phyloP scores from a whole-genome alignment of 2,797 vertebrate genomes.

The Acrossocheilus wenchowensis region DNA sequence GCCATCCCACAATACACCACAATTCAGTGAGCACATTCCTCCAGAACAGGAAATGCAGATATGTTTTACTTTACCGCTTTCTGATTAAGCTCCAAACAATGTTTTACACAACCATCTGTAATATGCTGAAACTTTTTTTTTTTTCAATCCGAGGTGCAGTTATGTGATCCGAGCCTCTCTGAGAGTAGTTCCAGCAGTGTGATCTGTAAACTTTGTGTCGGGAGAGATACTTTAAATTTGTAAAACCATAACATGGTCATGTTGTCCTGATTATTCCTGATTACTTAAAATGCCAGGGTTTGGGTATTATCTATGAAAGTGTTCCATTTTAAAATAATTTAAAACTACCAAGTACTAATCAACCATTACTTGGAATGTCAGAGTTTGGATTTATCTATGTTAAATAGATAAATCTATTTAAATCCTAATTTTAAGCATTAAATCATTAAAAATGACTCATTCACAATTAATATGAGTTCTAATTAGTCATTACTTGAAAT shows the following conservation, averaged over 20 bases:
- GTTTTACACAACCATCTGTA: conserved; percentile 15
- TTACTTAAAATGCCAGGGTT: background rate
- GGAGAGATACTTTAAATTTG: background rate
- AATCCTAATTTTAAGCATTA: background rate
- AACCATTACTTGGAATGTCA: background rate
- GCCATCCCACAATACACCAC: conserved; percentile 71
- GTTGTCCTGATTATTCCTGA: background rate
- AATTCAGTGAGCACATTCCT: conserved; percentile 65
- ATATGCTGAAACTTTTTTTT: background rate
- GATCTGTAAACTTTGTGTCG: background rate
- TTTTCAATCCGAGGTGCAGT: background rate
- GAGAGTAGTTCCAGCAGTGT: conserved; percentile 6
- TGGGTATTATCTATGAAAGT: background rate
- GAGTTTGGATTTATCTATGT: background rate
- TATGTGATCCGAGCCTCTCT: background rate
- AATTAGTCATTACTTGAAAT: background rate
- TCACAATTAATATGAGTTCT: background rate
- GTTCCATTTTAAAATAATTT: background rate
- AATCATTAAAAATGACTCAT: background rate
- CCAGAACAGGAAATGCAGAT: conserved; percentile 50
- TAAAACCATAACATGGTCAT: background rate
- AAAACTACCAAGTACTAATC: background rate
- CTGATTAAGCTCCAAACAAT: conserved; percentile 37
- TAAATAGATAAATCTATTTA: too few relatives aligned
- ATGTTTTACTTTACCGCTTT: conserved; percentile 38